Conservation (phyloP, 2,113 vertebrate genomes). For the Microtus ochrogaster region DNA sequence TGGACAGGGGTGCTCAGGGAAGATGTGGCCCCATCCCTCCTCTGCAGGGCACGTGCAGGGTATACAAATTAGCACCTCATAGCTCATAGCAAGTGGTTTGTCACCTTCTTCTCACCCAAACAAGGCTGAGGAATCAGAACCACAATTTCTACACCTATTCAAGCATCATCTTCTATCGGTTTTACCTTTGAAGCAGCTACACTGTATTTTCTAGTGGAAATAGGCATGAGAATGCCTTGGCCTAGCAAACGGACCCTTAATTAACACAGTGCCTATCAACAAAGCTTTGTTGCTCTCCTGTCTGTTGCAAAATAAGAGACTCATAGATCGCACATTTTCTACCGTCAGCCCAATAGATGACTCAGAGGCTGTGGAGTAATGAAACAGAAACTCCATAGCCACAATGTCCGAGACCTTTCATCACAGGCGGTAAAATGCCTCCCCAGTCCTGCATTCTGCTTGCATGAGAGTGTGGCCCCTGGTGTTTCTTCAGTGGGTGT, state of each 20-base stretch:
- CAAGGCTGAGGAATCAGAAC: neutral
- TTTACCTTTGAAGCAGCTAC: neutral
- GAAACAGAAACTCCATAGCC: neutral
- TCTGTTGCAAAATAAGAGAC: slow-evolving; percentile 18
- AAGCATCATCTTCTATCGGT: neutral
- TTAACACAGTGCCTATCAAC: neutral
- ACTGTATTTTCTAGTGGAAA: neutral
- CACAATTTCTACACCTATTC: neutral
- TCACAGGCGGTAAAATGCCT: neutral
- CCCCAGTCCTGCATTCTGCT: neutral
- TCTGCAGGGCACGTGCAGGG: neutral
- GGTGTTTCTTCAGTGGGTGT: neutral
- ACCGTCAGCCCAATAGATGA: neutral
- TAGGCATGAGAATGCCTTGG: neutral
- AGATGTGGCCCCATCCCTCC: neutral
- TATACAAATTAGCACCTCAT: neutral
- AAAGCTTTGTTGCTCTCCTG: slow-evolving; percentile 21
- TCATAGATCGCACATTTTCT: neutral
- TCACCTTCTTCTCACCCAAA: neutral
- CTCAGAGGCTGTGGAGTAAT: neutral
- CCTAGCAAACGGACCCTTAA: neutral
- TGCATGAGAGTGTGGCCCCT: neutral
- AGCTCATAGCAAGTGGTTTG: neutral
- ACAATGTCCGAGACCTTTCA: neutral
- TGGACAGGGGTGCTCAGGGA: neutral